These are phyloP conservation scores for Microctenopoma lineatum DNA, from an alignment of 2,797 vertebrate genomes.

Conservation along the genomic window DNA sequence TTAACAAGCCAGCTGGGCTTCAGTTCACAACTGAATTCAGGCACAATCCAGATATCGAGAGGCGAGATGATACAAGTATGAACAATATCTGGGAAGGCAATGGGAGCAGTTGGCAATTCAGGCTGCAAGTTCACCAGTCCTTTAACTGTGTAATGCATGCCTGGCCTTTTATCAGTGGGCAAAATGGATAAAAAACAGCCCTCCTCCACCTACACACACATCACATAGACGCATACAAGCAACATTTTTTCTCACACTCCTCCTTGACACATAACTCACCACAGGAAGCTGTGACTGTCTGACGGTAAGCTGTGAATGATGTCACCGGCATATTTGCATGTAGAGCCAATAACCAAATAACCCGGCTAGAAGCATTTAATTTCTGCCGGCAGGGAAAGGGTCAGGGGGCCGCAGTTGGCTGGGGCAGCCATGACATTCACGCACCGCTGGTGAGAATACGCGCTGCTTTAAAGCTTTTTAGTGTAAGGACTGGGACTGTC, in stretches of 20 bases:
- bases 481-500: slow-evolving; percentile 62
- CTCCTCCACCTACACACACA: background rate
- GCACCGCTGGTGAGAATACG: slow-evolving; percentile 62
- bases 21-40: background rate
- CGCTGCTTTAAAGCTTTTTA: slow-evolving; percentile 66
- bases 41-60: background rate
- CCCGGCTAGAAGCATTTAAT: slow-evolving; percentile 35
- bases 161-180: slow-evolving; percentile 8
- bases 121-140: slow-evolving; percentile 4
- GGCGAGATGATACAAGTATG: too few relatives aligned
- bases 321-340: slow-evolving; percentile 61
- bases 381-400: slow-evolving; percentile 3
- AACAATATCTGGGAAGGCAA: background rate
- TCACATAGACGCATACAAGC: slow-evolving; percentile 9
- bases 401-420: background rate
- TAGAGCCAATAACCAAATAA: slow-evolving; percentile 57
- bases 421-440: slow-evolving; percentile 67
- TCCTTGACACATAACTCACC: slow-evolving; percentile 23
- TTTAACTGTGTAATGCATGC: background rate
- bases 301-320: slow-evolving; percentile 65
- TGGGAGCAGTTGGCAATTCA: too few relatives aligned
- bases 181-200: background rate
- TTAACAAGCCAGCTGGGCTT: slow-evolving; percentile 22
- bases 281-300: slow-evolving; percentile 58
- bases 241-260: slow-evolving; percentile 10